Conservation (phyloP, 2,888 invertebrate genomes). For the Acleris sparsana region DNA sequence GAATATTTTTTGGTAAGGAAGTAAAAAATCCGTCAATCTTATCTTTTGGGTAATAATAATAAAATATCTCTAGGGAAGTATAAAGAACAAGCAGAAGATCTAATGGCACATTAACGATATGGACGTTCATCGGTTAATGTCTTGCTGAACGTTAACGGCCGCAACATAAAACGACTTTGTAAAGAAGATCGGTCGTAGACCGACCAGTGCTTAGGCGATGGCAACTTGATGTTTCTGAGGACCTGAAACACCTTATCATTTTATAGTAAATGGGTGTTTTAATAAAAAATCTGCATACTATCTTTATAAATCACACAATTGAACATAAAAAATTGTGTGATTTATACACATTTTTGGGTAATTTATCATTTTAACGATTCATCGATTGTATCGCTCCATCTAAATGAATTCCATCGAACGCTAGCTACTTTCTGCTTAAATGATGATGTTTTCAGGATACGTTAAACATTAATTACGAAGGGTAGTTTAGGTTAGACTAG, state of each 20-base stretch:
- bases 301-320: too few relatives aligned
- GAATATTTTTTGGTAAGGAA: slow-evolving; percentile 45
- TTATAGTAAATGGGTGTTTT: not conserved
- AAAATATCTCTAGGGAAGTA: slow-evolving; percentile 58
- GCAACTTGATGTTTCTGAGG: slow-evolving; percentile 5
- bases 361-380: too few relatives aligned
- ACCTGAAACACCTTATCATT: slow-evolving; percentile 16
- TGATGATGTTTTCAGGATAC: too few relatives aligned
- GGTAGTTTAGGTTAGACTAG: too few relatives aligned
- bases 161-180: slow-evolving; percentile 45
- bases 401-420: too few relatives aligned
- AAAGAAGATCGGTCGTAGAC: slow-evolving; percentile 41
- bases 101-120: slow-evolving; percentile 72
- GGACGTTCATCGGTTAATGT: slow-evolving; percentile 62
- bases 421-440: too few relatives aligned
- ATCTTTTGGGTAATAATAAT: slow-evolving; percentile 61
- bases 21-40: slow-evolving; percentile 46
- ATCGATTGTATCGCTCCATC: too few relatives aligned
- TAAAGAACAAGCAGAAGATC: slow-evolving; percentile 57
- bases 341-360: too few relatives aligned
- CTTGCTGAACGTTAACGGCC: slow-evolving; percentile 59
- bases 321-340: too few relatives aligned
- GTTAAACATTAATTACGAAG: too few relatives aligned
- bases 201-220: not conserved
- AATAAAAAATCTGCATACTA: too few relatives aligned